Conservation (phyloP, 1,140 invertebrate genomes). For the Apocrypta bakeri region DNA sequence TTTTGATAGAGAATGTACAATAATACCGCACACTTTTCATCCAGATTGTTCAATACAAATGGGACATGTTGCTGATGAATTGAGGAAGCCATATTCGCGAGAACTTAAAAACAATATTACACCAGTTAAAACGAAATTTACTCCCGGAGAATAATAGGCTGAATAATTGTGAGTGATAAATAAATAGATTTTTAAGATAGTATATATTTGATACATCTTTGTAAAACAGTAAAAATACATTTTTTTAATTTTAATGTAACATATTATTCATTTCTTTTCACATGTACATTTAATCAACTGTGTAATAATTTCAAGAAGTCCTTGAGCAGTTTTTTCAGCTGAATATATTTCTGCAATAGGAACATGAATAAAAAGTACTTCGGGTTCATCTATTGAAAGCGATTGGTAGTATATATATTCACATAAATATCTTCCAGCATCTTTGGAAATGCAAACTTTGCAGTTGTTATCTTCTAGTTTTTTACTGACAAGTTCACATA, state of each 20-base stretch:
- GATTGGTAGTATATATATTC: conserved; percentile 83
- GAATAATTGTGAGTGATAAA: conserved; percentile 27
- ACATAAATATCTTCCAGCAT: conserved; percentile 79
- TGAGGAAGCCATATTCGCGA: conserved; percentile 79
- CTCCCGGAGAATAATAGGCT: conserved; percentile 53
- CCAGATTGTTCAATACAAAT: conserved; percentile 93
- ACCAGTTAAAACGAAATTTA: conserved; percentile 80
- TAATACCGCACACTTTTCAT: conserved; percentile 86
- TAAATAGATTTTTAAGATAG: conserved; percentile 35
- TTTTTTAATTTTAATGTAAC: not conserved
- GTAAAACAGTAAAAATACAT: conserved; percentile 29
- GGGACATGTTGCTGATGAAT: conserved; percentile 87
- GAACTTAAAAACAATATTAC: conserved; percentile 80
- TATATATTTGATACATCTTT: conserved; percentile 34
- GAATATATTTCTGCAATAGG: conserved; percentile 76
- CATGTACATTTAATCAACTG: not conserved
- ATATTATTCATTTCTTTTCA: not conserved
- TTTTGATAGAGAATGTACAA: conserved; percentile 91
- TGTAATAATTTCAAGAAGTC: conserved; percentile 75
- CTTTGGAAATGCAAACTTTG: conserved; percentile 65
- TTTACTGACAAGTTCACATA: conserved; percentile 70
- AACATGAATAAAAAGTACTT: conserved; percentile 81
- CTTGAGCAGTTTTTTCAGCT: conserved; percentile 73
- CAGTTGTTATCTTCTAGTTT: conserved; percentile 57
- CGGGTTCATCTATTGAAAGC: conserved; percentile 73